A percentile compares a stretch with the other conserved stretches of the same genome.
Conservation (phyloP, 2,888 invertebrate genomes). For the Diplolepis rosae region DNA sequence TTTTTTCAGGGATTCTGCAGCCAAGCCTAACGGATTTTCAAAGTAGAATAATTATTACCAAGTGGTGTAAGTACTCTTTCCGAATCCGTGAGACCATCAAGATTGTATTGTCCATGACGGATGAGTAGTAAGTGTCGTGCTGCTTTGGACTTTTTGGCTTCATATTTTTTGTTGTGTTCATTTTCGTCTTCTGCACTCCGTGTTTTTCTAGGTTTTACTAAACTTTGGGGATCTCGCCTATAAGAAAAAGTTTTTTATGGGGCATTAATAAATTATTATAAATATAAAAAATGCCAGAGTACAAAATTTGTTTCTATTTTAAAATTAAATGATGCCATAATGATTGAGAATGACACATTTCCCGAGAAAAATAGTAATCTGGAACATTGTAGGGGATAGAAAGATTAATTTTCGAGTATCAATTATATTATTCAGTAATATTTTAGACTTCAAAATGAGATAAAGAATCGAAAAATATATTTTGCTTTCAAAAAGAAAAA, state of each 20-base stretch:
- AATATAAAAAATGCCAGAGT: background rate
- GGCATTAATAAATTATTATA: constrained; percentile 6
- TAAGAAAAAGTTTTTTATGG: constrained; percentile 45
- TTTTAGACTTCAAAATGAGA: no score
- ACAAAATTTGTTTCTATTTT: background rate
- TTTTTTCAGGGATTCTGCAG: no score
- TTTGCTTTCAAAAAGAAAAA: no score
- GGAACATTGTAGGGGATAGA: no score
- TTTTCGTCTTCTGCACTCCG: constrained; percentile 78
- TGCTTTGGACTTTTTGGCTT: constrained; percentile 77
- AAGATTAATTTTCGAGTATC: no score
- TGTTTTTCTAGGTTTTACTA: constrained; percentile 79
- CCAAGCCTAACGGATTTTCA: no score
- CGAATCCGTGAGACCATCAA: constrained; percentile 81
- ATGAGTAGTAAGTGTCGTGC: constrained; percentile 91
- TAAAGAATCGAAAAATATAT: no score
- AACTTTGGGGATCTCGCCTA: constrained; percentile 84
- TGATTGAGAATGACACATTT: no score
- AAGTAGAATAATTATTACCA: constrained; percentile 79
- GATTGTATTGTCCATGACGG: constrained; percentile 95
- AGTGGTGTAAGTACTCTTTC: constrained; percentile 86
- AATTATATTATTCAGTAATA: no score
- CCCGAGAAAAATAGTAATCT: no score
- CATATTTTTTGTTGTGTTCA: constrained; percentile 80
- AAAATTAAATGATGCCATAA: background rate